Percentiles rank a stretch among this genome's conserved stretches.
Evolutionary conservation across 2,113 vertebrate genomes (phyloP).

Genomic region (Nibea albiflora): DNA sequence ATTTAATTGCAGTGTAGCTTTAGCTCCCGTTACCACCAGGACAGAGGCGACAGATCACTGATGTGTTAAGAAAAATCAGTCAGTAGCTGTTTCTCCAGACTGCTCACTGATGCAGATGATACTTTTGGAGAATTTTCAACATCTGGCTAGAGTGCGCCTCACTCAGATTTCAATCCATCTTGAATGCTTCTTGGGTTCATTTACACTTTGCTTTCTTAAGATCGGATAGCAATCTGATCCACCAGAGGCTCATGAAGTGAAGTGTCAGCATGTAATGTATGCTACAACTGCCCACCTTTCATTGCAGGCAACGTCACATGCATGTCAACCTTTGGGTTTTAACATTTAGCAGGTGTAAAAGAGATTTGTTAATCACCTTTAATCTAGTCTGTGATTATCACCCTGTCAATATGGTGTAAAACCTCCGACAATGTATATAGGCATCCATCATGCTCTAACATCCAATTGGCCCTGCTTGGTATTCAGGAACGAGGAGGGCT

Average conservation of each 20-base stretch:
- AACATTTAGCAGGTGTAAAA: not conserved
- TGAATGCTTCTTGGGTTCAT: not conserved
- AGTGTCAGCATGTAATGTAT: not conserved
- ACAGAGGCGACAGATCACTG: not conserved
- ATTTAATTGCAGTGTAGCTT: not conserved
- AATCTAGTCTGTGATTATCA: constrained; percentile 38
- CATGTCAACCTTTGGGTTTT: not conserved
- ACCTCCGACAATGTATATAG: not conserved
- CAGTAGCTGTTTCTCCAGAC: not conserved
- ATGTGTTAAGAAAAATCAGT: not conserved
- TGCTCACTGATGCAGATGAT: not conserved
- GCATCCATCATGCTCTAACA: constrained; percentile 44
- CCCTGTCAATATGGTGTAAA: constrained; percentile 42
- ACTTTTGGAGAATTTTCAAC: not conserved
- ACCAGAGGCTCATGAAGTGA: not conserved
- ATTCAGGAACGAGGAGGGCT: constrained; percentile 51
- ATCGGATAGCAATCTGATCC: not conserved
- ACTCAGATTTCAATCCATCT: not conserved
- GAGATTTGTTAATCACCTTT: constrained; percentile 3
- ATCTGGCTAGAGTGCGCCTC: not conserved
- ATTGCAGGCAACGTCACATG: not conserved
- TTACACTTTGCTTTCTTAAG: not conserved
- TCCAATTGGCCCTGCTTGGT: constrained; percentile 46
- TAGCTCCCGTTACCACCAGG: not conserved
- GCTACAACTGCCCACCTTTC: not conserved